A percentile compares a stretch with the other conserved stretches of the same genome.
Evolutionary conservation across 2,888 invertebrate genomes (phyloP).

Genomic region (Tinea trinotella): DNA sequence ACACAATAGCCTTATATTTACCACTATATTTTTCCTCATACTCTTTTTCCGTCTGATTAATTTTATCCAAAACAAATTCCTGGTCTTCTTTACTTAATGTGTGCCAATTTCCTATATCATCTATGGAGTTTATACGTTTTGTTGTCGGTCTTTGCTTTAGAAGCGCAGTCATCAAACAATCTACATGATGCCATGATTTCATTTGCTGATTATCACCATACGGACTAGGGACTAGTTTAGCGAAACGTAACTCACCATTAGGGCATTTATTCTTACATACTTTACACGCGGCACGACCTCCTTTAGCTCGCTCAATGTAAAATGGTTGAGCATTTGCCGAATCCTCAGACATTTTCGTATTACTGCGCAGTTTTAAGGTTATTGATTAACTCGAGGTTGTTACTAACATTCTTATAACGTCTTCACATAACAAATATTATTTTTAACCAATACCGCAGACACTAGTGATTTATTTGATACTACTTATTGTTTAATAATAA

Average conservation of each 20-base stretch:
- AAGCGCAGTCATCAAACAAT: slow-evolving; percentile 86
- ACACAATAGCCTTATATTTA: slow-evolving; percentile 53
- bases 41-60: slow-evolving; percentile 74
- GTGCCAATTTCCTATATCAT: slow-evolving; percentile 86
- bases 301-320: slow-evolving; percentile 84
- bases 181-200: slow-evolving; percentile 88
- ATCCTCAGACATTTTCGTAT: slow-evolving; percentile 32
- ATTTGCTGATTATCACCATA: slow-evolving; percentile 81
- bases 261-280: slow-evolving; percentile 87
- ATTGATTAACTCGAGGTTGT: background rate
- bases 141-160: slow-evolving; percentile 85
- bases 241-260: slow-evolving; percentile 80
- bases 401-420: background rate
- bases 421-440: background rate
- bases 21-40: slow-evolving; percentile 65
- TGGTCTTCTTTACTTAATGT: slow-evolving; percentile 77
- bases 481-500: background rate
- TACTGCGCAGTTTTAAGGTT: slow-evolving; percentile 8
- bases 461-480: background rate
- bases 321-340: slow-evolving; percentile 72
- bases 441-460: background rate
- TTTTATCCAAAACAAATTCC: slow-evolving; percentile 73
- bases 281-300: slow-evolving; percentile 86
- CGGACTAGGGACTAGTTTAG: slow-evolving; percentile 84
- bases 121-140: slow-evolving; percentile 83